Base-by-base conservation (phyloP, 2,113 vertebrate genomes). In the Trogon surrucura region DNA sequence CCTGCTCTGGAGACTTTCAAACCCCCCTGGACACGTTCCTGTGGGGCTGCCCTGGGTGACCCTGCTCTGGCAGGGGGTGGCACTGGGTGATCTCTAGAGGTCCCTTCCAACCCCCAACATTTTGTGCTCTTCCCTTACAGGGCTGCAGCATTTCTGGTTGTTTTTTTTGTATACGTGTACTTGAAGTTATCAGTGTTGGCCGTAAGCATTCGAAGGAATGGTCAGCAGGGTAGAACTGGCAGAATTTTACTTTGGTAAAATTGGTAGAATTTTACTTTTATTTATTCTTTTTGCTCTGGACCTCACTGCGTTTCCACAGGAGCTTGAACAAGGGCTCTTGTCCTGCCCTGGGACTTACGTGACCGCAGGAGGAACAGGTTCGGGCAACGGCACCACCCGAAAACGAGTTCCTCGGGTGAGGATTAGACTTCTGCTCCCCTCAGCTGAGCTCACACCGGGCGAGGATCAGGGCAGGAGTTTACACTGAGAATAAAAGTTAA, bases 341-440 rank as follows among this genome's bases (percentile, higher is more conserved):
- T 65, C 71, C 66, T 53, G 36, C 51, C 44, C 38, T 27, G 48
- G 65, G 61, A 38, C 66, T 73, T 32, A 16, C 67, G 45, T 71
- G 72, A 30, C 8, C 11, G 1, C 62, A 19, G 77, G 6, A 8
- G 0, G 13, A 64, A 30, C 2, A 0, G 17, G 56, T 30, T 62
- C 29, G 30, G 85, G 80, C 74, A 27, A 17, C 56, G 6, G 5
- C 45, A n/a, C 36, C 56, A 16, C 16, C 77, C 66, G 2, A 1
- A 45, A 56, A 29, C 0, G 3, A 70, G 61, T 18, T 41, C 34
- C 50, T 64, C 1, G 0, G 48, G 30, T 16, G 3, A 11, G 82
- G 48, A 3, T 53, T 8, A 12, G 64, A 7, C 26, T 30, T 38
- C 4, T 34, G 53, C 61, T 29, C 1, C 50, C 56, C 38, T 4